A percentile compares a stretch with the other conserved stretches of the same genome.
Evolutionary conservation across 2,797 vertebrate species (phyloP).

Genomic region (Loriculus beryllinus): DNA sequence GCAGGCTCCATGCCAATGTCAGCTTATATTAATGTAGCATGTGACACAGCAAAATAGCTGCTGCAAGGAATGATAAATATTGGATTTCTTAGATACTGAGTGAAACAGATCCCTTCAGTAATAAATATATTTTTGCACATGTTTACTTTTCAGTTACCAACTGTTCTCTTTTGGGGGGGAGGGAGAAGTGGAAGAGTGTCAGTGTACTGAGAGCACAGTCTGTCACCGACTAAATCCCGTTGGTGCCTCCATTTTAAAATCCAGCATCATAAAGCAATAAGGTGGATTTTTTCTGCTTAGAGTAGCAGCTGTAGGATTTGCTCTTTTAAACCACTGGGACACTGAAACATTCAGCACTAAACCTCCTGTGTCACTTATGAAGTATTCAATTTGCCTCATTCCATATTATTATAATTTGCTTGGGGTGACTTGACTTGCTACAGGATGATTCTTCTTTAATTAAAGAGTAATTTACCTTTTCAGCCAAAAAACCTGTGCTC

Average conservation of each 20-base stretch:
- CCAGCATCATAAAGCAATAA: constrained; percentile 39
- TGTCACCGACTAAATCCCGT: constrained; percentile 54
- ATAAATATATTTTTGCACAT: constrained; percentile 26
- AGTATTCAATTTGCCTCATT: constrained; percentile 50
- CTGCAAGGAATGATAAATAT: neutral
- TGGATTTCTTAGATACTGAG: neutral
- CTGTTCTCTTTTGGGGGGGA: neutral
- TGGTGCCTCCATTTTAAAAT: constrained; percentile 31
- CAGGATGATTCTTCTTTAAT: constrained; percentile 49
- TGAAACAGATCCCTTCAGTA: constrained; percentile 11
- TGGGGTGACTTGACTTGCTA: constrained; percentile 48
- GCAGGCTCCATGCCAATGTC: neutral
- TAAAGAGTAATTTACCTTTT: constrained; percentile 56
- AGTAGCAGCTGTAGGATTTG: constrained; percentile 47
- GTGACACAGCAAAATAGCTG: neutral
- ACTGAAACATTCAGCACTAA: constrained; percentile 23
- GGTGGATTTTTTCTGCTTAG: constrained; percentile 45
- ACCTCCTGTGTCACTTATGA: constrained; percentile 15
- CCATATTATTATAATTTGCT: constrained; percentile 56
- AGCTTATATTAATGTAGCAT: neutral
- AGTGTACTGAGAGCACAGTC: constrained; percentile 8
- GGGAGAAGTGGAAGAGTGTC: neutral
- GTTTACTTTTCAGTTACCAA: constrained; percentile 32
- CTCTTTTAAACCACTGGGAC: constrained; percentile 48
- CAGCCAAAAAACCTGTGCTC: neutral